Conservation (phyloP, 2,888 invertebrate genomes). For the Barypeithes pellucidus region DNA sequence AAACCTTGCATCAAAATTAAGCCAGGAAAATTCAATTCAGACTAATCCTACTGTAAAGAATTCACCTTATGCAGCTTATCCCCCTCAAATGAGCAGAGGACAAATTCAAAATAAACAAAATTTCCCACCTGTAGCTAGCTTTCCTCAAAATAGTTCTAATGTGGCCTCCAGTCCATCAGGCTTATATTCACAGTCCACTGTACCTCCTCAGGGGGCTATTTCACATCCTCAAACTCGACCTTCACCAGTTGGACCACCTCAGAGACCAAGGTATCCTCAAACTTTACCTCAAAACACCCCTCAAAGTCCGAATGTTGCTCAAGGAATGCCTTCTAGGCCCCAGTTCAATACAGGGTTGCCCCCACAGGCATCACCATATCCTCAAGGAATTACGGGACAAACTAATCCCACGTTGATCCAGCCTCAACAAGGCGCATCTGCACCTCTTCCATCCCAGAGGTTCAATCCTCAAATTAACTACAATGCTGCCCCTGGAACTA, state of each 20-base stretch:
- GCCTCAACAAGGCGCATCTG: neutral
- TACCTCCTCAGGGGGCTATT: neutral
- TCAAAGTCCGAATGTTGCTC: slow-evolving; percentile 25
- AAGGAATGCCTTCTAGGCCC: slow-evolving; percentile 15
- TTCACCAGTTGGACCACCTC: slow-evolving; percentile 12
- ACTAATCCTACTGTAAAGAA: neutral
- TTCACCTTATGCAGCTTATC: slow-evolving; percentile 26
- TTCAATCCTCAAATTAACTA: slow-evolving; percentile 49
- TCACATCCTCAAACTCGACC: neutral
- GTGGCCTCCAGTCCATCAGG: neutral
- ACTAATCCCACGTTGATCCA: neutral
- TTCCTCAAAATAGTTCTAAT: slow-evolving; percentile 15
- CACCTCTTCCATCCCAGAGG: slow-evolving; percentile 37
- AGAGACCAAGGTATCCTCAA: slow-evolving; percentile 39
- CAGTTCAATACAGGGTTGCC: slow-evolving; percentile 48
- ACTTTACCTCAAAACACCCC: slow-evolving; percentile 23
- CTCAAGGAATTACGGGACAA: neutral
- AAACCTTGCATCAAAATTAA: slow-evolving; percentile 9
- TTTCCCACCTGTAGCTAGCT: neutral
- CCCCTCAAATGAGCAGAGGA: neutral
- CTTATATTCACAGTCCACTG: neutral
- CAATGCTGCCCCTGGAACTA: slow-evolving; percentile 31
- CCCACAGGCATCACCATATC: slow-evolving; percentile 26
- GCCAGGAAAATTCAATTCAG: neutral
- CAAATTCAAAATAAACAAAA: slow-evolving; percentile 8